Evolutionary conservation across 2,113 vertebrate genomes (phyloP).

Genomic region (Psophia crepitans): DNA sequence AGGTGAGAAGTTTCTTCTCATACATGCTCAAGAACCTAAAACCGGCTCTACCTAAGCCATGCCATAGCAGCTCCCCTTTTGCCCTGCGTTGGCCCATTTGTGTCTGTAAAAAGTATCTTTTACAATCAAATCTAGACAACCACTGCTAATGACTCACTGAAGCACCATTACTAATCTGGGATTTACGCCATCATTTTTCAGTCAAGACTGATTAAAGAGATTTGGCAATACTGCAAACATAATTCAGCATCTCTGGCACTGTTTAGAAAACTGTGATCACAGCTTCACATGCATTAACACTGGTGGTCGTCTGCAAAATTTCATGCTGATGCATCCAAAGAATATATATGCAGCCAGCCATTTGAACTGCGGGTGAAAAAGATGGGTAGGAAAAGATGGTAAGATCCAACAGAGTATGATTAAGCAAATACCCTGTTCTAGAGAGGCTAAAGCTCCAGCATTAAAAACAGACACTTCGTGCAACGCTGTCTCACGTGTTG

Average conservation of each 20-base stretch:
- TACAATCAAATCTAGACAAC: not conserved
- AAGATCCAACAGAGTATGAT: not conserved
- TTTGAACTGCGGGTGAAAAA: not conserved
- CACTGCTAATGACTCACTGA: constrained; percentile 18
- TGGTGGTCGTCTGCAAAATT: constrained; percentile 27
- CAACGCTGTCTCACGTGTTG: not conserved
- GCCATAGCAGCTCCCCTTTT: not conserved
- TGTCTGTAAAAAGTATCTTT: not conserved
- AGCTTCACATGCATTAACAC: not conserved
- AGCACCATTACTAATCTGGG: not conserved
- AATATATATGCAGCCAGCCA: not conserved
- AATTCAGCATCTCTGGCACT: constrained; percentile 30
- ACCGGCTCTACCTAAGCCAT: not conserved
- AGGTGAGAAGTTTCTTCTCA: not conserved
- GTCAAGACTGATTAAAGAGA: constrained; percentile 26
- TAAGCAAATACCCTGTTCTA: not conserved
- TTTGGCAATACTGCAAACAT: constrained; percentile 19
- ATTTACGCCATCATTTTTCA: constrained; percentile 38
- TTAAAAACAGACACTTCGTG: not conserved
- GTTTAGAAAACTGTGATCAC: constrained; percentile 41
- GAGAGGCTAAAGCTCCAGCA: not conserved
- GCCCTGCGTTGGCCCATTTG: not conserved
- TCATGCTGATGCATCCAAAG: not conserved
- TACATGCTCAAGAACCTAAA: not conserved
- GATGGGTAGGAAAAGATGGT: not conserved